Percentiles rank a stretch among this genome's conserved stretches.
Conservation (phyloP, 2,888 invertebrate genomes). For the Trachelus tabidus region DNA sequence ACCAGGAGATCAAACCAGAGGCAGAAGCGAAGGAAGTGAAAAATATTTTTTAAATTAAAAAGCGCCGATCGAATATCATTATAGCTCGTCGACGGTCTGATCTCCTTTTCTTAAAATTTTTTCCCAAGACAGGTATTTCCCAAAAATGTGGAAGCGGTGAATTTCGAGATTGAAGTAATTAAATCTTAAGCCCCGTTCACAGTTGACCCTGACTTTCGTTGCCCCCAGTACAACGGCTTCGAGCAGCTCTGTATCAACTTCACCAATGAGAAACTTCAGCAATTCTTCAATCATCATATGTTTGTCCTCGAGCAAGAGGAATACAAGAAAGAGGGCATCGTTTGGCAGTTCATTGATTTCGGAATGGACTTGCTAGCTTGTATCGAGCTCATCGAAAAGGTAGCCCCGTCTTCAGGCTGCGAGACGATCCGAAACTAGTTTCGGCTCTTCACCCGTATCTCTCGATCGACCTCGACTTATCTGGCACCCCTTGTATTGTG, state of each 20-base stretch:
- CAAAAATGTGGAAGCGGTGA: background rate
- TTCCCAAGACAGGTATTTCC: background rate
- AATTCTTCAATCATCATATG: slow-evolving; percentile 99
- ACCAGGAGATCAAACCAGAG: background rate
- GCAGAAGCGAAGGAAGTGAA: background rate
- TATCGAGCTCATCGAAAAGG: slow-evolving; percentile 99
- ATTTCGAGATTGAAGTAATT: background rate
- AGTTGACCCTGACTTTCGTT: slow-evolving; percentile 22
- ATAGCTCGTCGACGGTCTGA: background rate
- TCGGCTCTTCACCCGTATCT: background rate
- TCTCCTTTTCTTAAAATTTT: background rate
- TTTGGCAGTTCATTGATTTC: slow-evolving; percentile 99
- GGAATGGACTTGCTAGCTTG: slow-evolving; percentile 99
- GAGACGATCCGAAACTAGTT: background rate
- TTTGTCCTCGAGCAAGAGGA: slow-evolving; percentile 99
- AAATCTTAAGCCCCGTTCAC: slow-evolving; percentile 10
- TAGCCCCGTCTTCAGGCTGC: slow-evolving; percentile 65
- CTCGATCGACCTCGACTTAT: background rate
- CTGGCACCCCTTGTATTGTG: background rate
- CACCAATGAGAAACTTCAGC: slow-evolving; percentile 99
- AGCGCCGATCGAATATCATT: background rate
- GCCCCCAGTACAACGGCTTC: slow-evolving; percentile 91
- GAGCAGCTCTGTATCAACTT: slow-evolving; percentile 99
- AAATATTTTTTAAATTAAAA: background rate
- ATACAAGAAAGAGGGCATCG: slow-evolving; percentile 96